Evolutionary conservation across 92 coral and sea anemone genomes (phyloP).

Genomic region (Palythoa grandis): DNA sequence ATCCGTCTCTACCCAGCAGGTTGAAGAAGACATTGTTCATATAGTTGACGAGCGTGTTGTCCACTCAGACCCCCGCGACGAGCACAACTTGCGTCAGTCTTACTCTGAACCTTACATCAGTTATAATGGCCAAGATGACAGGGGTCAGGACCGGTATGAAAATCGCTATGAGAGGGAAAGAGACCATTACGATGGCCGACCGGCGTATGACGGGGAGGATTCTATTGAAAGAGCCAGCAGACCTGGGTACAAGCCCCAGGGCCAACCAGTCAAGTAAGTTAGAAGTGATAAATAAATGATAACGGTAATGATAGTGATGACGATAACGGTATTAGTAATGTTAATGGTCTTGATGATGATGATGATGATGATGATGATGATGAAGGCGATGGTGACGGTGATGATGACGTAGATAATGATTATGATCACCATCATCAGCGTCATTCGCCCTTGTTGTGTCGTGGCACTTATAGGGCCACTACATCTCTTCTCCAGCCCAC

Average conservation of each 20-base stretch:
- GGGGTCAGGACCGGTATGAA: constrained; percentile 50
- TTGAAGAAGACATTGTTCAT: constrained; percentile 67
- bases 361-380: not conserved
- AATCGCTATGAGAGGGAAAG: constrained; percentile 50
- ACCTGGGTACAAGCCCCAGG: constrained; percentile 86
- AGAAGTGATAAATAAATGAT: not conserved
- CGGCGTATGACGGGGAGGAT: constrained; percentile 57
- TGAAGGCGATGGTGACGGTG: not conserved
- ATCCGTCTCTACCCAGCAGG: constrained; percentile 68
- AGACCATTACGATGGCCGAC: constrained; percentile 54
- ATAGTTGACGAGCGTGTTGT: constrained; percentile 60
- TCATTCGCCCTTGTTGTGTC: too few species aligned
- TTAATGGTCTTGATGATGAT: not conserved
- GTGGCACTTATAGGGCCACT: too few species aligned
- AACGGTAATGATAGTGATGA: not conserved
- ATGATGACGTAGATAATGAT: too few species aligned
- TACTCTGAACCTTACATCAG: constrained; percentile 70
- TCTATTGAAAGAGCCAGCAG: constrained; percentile 79
- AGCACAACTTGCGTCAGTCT: constrained; percentile 50
- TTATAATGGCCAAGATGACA: constrained; percentile 72
- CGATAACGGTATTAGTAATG: not conserved
- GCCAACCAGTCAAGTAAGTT: constrained; percentile 79
- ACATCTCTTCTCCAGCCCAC: too few species aligned
- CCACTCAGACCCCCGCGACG: constrained; percentile 42
- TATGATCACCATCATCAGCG: too few species aligned